phyloP scores from a whole-genome alignment of 2,888 invertebrate genomes.

The Athrips mouffetella region DNA sequence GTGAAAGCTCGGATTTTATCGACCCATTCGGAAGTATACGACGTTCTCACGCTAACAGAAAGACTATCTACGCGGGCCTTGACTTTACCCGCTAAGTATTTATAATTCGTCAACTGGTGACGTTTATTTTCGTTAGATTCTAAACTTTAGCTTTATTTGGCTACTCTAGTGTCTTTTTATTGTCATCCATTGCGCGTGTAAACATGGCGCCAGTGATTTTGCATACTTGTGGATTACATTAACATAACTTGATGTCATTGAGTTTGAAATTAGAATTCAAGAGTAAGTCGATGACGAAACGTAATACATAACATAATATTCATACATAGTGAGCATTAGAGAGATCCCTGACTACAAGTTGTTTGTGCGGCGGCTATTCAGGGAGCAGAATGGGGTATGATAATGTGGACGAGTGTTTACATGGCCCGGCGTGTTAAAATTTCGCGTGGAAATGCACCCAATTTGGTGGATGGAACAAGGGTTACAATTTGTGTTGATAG shows the following conservation, averaged over 20 bases:
- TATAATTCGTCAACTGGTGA: constrained; percentile 47
- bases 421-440: constrained; percentile 58
- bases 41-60: constrained; percentile 18
- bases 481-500: constrained; percentile 71
- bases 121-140: constrained; percentile 27
- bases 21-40: neutral
- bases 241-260: neutral
- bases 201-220: constrained; percentile 6
- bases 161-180: neutral
- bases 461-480: constrained; percentile 68
- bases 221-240: constrained; percentile 1
- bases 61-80: constrained; percentile 42
- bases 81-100: constrained; percentile 54
- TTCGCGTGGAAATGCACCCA: constrained; percentile 69
- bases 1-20: constrained; percentile 39
- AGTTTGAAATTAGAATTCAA: neutral
- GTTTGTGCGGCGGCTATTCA: neutral
- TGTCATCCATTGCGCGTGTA: neutral
- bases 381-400: constrained; percentile 18
- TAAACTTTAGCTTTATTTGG: neutral
- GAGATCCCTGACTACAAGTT: neutral
- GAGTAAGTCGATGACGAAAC: neutral
- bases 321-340: neutral
- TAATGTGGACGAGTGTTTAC: constrained; percentile 47
- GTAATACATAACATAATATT: no score